Conservation (phyloP, 2,113 vertebrate genomes). For the Plecturocebus donacophilus region DNA sequence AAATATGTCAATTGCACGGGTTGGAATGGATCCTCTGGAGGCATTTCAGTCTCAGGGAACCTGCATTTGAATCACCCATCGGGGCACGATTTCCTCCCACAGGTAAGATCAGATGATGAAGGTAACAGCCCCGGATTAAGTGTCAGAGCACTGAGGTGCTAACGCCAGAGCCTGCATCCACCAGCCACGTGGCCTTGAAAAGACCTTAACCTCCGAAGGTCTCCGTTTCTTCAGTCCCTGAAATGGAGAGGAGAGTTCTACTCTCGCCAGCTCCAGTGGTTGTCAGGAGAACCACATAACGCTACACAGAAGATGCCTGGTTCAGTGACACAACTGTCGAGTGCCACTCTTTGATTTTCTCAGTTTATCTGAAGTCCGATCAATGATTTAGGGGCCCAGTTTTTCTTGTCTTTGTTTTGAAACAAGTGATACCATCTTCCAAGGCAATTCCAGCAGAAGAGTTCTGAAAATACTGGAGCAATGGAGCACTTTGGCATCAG, state of each 20-base stretch:
- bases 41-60: fast-evolving
- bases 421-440: neutral
- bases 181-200: fast-evolving
- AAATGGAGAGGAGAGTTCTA: neutral
- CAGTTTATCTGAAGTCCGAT: neutral
- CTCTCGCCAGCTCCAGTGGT: neutral
- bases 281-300: neutral
- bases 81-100: neutral
- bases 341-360: neutral
- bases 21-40: neutral
- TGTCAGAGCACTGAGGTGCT: neutral
- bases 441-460: neutral
- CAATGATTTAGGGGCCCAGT: fast-evolving
- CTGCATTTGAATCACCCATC: fast-evolving
- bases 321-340: neutral
- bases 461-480: neutral
- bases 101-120: neutral
- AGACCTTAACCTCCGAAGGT: too few species aligned
- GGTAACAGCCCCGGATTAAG: neutral
- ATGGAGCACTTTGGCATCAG: neutral
- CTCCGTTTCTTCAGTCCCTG: neutral
- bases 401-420: neutral
- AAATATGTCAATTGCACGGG: fast-evolving
- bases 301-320: fast-evolving
- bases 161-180: fast-evolving